Conservation (phyloP, 2,113 vertebrate species). For the Mobula birostris region DNA sequence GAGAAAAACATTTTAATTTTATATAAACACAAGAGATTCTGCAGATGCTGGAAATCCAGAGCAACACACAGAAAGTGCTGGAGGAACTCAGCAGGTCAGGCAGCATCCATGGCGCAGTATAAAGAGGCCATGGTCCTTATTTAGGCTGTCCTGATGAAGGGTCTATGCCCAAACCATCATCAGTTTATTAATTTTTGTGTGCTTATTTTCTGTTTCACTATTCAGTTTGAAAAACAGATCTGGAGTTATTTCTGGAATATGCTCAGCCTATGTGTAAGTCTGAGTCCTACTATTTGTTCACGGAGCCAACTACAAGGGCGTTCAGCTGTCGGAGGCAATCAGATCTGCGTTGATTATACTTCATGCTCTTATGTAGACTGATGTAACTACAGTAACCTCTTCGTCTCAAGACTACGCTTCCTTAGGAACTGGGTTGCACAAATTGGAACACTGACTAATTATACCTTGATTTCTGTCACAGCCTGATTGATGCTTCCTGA, state of each 20-base stretch:
- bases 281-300: neutral
- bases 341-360: neutral
- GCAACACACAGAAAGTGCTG: too few relatives aligned
- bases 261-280: neutral
- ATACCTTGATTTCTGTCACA: neutral
- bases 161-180: too few relatives aligned
- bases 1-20: neutral
- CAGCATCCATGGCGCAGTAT: too few relatives aligned
- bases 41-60: too few relatives aligned
- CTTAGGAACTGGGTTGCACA: neutral
- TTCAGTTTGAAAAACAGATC: neutral
- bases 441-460: neutral
- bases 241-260: neutral
- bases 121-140: too few relatives aligned
- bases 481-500: neutral
- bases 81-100: too few relatives aligned
- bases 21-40: too few relatives aligned
- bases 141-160: too few relatives aligned
- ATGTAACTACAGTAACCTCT: conserved; percentile 3
- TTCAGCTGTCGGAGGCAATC: neutral
- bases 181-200: neutral
- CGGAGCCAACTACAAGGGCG: neutral
- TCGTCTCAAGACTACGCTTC: neutral
- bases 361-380: neutral
- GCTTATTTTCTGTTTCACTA: neutral